Evolutionary conservation across 1,140 invertebrate species (phyloP), one percentile per base, ranked within the genome.

Genomic region (Macrocentrus cingulum): DNA sequence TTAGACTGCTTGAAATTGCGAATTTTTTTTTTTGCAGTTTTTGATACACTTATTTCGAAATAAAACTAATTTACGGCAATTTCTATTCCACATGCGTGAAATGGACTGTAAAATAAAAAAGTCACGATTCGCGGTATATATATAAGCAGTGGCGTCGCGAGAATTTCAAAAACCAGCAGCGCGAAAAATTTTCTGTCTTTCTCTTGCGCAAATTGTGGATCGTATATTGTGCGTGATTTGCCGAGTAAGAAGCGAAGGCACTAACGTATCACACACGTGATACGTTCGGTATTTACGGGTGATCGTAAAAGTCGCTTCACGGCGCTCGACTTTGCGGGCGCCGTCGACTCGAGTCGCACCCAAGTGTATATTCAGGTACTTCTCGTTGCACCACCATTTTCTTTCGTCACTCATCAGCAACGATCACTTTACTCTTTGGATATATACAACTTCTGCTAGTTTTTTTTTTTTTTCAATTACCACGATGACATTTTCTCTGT

Each of bases 241-340:
- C 16, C 16, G n/a, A 13, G 29, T 9, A 49, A 51, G 37, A 51
- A 51, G 18, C 19, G 44, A 5, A 49, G 46, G 46, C 23, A 32
- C 46, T 15, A 5, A 29, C 9, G 9, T 9, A 29, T n/a, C 25
- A 29, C 25, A 29, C 25, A 15, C 22, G 15, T 20, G n/a, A 61
- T 62, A 62, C 57, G 42, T 25, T 22, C 45, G 51, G 39, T 64
- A 66, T 66, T 68, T 68, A 66, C 59, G 46, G 58, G 23, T 42
- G 42, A 54, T 61, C 65, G 56, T 68, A 66, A 68, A 67, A 68
- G 56, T 61, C 34, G 44, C 42, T 67, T 65, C 59, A 65, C 62
- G 58, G 61, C 55, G 44, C 56, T 55, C 53, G 55, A 58, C 56
- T 59, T 59, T 37, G 34, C 50, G 50, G 49, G 46, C 25, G 20